phyloP scores from a whole-genome alignment of 2,797 vertebrate genomes.

The Buceros bicornis region DNA sequence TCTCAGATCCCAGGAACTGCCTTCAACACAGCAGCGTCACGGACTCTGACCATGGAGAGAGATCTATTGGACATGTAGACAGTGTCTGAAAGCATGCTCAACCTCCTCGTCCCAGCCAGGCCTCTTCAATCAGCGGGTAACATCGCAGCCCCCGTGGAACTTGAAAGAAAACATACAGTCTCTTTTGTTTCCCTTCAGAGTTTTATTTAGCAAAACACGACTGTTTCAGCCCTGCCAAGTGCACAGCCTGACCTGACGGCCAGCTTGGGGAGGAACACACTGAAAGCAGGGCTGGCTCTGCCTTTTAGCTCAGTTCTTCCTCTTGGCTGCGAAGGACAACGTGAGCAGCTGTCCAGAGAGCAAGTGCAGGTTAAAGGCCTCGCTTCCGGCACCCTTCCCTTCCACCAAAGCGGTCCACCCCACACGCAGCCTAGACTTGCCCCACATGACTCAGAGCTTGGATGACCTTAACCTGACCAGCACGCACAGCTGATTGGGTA shows the following conservation, averaged over 20 bases:
- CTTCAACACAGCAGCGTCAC: neutral
- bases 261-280: conserved; percentile 31
- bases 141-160: neutral
- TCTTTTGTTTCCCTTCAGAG: conserved; percentile 38
- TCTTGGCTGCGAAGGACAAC: conserved; percentile 39
- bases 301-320: conserved; percentile 37
- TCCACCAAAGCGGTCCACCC: neutral
- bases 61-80: neutral
- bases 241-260: neutral
- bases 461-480: conserved; percentile 25
- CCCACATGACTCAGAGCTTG: neutral
- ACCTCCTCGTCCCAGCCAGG: neutral
- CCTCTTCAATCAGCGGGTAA: neutral
- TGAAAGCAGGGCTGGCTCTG: conserved; percentile 47
- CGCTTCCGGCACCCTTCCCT: neutral
- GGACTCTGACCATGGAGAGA: neutral
- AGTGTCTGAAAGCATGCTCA: neutral
- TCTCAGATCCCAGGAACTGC: neutral
- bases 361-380: neutral
- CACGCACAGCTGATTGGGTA: neutral
- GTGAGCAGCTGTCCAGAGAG: conserved; percentile 21
- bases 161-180: conserved; percentile 10
- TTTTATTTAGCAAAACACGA: conserved; percentile 63
- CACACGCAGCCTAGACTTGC: neutral
- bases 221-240: conserved; percentile 34